Base-by-base conservation (phyloP, 2,797 vertebrate genomes). In the Poecilia picta region DNA sequence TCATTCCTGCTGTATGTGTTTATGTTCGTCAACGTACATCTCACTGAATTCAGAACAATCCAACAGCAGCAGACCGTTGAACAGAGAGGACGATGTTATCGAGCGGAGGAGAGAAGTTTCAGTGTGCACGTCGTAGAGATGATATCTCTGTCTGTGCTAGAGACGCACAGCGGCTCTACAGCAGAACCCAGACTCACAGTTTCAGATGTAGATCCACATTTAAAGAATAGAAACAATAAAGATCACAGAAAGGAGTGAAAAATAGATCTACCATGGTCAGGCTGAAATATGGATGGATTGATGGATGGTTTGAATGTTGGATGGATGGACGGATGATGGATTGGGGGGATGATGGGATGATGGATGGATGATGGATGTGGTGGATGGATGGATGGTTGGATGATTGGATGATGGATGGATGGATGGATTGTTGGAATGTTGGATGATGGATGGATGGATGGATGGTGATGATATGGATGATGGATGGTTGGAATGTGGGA, bases 11-110 rank as follows among this genome's bases (percentile, higher is more conserved):
- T 86, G 25, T 70, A 8, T 16, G 16, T n/a, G 75, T 39, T 74
- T 76, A 72, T 31, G 80, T 45, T 59, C 8, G 28, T 47, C 7
- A 28, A 72, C 28, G 28, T 68, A 74, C 25, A 51, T 8, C 68
- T 39, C 59, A 76, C 70, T 51, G 49, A 74, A 23, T 46, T 46
- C 76, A 64, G 71, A 84, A 88, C 78, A 82, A 81, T 47, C 81
- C 83, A 74, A 77, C 72, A 76, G 70, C 79, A 87, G 43, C 82
- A 85, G 88, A 90, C 87, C 81, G 3, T 90, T 77, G 79, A 71
- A 87, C 39, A 18, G 6, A 0, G 8, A 16, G 8, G 23, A 15
- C 1, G 39, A 74, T 28, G 39, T 43, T 74, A 45, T 57, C 53
- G 43, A 15, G 33, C 28, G 1, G 18, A 33, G 16, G 5, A 49